Percentiles rank a stretch among this genome's conserved stretches.
These are phyloP conservation scores for Scaptodrosophila lebanonensis DNA, from an alignment of 1,140 invertebrate genomes.

Conservation along the genomic window DNA sequence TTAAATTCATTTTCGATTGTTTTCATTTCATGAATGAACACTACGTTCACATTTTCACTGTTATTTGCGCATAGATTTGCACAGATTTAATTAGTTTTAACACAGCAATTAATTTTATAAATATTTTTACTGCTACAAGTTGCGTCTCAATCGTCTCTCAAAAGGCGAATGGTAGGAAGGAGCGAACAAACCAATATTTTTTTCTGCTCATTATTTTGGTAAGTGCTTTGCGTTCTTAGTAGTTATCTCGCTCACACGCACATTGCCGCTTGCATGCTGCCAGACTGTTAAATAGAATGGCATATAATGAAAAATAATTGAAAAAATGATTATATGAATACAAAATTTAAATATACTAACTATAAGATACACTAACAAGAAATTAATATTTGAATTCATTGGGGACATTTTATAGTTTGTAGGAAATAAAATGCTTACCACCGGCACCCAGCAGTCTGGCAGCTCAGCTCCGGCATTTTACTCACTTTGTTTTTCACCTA, in stretches of 20 bases:
- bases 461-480: slow-evolving; percentile 33
- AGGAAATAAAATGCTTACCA: background rate
- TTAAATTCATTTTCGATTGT: slow-evolving; percentile 62
- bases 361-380: no score
- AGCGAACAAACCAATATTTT: slow-evolving; percentile 44
- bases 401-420: background rate
- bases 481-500: slow-evolving; percentile 34
- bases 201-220: slow-evolving; percentile 51
- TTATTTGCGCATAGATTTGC: slow-evolving; percentile 21
- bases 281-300: slow-evolving; percentile 16
- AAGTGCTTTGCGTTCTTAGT: slow-evolving; percentile 35
- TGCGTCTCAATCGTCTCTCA: slow-evolving; percentile 39
- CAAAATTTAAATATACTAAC: background rate
- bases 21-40: slow-evolving; percentile 57
- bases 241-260: slow-evolving; percentile 27
- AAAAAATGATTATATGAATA: background rate
- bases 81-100: slow-evolving; percentile 35
- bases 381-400: no score
- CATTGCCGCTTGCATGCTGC: slow-evolving; percentile 5
- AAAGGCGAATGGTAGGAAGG: slow-evolving; percentile 42
- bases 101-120: slow-evolving; percentile 55
- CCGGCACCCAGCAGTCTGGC: slow-evolving; percentile 12
- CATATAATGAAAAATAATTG: background rate
- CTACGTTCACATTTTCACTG: slow-evolving; percentile 56
- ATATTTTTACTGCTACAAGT: slow-evolving; percentile 69